Base-by-base conservation (phyloP, 2,888 invertebrate species). In the Calephelis perditalis region DNA sequence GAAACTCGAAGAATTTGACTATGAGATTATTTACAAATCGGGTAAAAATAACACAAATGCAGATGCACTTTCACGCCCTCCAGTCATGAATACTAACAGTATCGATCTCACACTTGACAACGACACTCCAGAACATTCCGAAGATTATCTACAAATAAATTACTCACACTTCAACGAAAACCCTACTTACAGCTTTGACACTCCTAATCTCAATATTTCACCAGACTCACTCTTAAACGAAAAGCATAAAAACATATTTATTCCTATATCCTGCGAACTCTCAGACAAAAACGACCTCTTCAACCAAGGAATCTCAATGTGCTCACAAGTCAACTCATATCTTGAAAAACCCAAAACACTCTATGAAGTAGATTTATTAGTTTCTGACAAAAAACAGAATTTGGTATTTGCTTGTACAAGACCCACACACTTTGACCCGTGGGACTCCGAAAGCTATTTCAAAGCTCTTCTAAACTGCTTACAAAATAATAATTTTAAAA, bases 391-490 rank as follows among this genome's bases (percentile, higher is more conserved):
- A 45, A 67, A 72, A 26, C 71, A 73, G 69, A 71, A 70, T 46
- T 7, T 70, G 7, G 57, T 58, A 7, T 68, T 72, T 52, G 49
- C 60, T 15, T 59, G 26, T 52, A 65, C 73, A 11, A 66, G 72
- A 65, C 70, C 71, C 0, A 67, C 59, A 26, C 65, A 73, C 45
- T 67, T 60, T 46, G 66, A 70, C 52, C 64, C 72, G 6, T 73
- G 73, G 71, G 70, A 72, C 56, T 62, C 70, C 4, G 73, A 74
- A 69, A 73, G 68, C 49, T 74, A 75, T 62, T 75, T 74, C n/a
- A 74, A 74, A 69, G 47, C 68, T 0, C 63, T 74, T 0, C n/a
- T 73, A 26, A 57, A 64, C n/a, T 74, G 73, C 40, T 36, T 73
- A 40, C 72, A 74, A 57, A 54, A 69, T 15, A 37, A 73, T 43